Conservation (phyloP, 92 coral and sea anemone genomes). For the Diadumene lineata region DNA sequence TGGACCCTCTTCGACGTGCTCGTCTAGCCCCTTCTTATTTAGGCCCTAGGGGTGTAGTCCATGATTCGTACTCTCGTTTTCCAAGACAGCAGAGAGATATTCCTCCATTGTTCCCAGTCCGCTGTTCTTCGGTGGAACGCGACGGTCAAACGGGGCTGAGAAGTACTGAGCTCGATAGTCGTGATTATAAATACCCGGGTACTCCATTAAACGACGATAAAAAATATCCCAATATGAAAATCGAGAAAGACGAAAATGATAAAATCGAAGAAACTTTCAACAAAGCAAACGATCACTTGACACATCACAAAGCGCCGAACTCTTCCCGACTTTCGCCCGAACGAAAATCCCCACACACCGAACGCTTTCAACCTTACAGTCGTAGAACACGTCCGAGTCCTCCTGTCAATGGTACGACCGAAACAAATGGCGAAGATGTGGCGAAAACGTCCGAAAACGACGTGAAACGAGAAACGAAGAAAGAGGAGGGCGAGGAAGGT, state of each 20-base stretch:
- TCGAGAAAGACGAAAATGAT: slow-evolving; percentile 33
- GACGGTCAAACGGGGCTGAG: slow-evolving; percentile 35
- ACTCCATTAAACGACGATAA: background rate
- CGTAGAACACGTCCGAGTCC: slow-evolving; percentile 21
- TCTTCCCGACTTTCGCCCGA: slow-evolving; percentile 10
- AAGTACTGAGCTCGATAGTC: slow-evolving; percentile 19
- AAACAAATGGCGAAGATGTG: slow-evolving; percentile 28
- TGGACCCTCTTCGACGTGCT: slow-evolving; percentile 45
- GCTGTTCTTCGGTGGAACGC: slow-evolving; percentile 57
- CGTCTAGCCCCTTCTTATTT: slow-evolving; percentile 33
- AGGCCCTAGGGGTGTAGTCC: slow-evolving; percentile 33
- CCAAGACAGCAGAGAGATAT: slow-evolving; percentile 65
- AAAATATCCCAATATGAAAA: slow-evolving; percentile 13
- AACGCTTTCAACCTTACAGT: slow-evolving; percentile 26
- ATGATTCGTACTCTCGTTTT: slow-evolving; percentile 49
- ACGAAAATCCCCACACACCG: slow-evolving; percentile 34
- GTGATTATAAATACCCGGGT: slow-evolving; percentile 29
- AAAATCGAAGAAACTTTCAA: slow-evolving; percentile 41
- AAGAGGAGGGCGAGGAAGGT: slow-evolving; percentile 43
- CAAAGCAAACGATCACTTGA: slow-evolving; percentile 31
- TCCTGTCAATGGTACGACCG: slow-evolving; percentile 19
- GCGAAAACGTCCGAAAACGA: slow-evolving; percentile 26
- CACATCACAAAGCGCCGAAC: background rate
- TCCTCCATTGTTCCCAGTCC: slow-evolving; percentile 70
- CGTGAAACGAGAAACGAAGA: slow-evolving; percentile 10